Conservation (phyloP, 2,888 invertebrate genomes). For the Torymus auratus region DNA sequence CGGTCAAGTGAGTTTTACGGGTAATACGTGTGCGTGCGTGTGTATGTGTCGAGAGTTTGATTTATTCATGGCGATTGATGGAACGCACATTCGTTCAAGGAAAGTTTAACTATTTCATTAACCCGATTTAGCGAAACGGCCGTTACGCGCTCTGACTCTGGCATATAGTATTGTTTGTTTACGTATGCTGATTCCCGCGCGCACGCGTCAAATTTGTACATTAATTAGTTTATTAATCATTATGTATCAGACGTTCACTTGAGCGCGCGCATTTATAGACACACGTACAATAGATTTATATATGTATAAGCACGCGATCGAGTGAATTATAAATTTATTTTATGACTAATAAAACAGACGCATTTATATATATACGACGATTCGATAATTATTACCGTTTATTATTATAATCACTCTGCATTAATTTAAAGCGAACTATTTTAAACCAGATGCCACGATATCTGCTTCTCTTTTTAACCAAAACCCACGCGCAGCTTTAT, state of each 20-base stretch:
- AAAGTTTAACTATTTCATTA: background rate
- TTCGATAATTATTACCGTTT: too few species aligned
- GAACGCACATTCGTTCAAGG: too few species aligned
- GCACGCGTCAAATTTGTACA: background rate
- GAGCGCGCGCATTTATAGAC: background rate
- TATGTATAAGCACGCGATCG: background rate
- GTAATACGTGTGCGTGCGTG: too few species aligned
- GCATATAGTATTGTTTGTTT: background rate
- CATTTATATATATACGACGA: too few species aligned
- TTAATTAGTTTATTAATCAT: conserved; percentile 3
- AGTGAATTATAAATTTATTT: too few species aligned
- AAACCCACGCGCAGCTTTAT: too few species aligned
- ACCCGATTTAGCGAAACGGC: background rate
- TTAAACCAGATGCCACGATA: too few species aligned
- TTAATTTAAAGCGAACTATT: too few species aligned
- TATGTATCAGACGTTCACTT: background rate
- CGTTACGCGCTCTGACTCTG: background rate
- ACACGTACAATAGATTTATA: background rate
- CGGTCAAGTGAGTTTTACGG: too few species aligned
- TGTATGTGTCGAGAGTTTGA: background rate
- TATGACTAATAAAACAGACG: too few species aligned
- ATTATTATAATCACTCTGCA: too few species aligned
- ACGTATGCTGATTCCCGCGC: conserved; percentile 2
- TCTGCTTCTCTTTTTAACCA: too few species aligned
- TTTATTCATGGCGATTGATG: background rate